phyloP scores from a whole-genome alignment of 2,888 invertebrate genomes.

The Elysia crispata region DNA sequence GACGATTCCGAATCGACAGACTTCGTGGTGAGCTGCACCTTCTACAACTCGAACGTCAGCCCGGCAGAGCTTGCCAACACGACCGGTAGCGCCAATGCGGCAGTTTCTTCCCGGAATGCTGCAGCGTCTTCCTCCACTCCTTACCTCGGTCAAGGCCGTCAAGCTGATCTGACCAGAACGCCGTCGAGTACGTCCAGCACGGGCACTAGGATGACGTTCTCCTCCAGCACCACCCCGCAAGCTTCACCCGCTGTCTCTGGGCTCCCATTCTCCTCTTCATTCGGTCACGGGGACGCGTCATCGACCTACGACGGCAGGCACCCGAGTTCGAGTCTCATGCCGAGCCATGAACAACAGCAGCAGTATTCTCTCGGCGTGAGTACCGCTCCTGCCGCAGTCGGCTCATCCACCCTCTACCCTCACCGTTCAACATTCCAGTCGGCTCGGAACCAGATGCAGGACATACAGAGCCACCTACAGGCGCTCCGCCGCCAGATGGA shows the following conservation, averaged over 20 bases:
- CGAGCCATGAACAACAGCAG: conserved; percentile 56
- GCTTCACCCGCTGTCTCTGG: background rate
- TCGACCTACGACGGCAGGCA: background rate
- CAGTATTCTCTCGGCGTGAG: conserved; percentile 50
- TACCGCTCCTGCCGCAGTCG: conserved; percentile 60
- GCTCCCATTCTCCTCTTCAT: background rate
- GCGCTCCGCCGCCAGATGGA: conserved; percentile 69
- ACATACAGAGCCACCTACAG: conserved; percentile 69
- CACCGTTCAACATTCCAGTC: conserved; percentile 60
- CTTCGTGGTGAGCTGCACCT: conserved; percentile 43
- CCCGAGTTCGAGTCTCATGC: conserved; percentile 20
- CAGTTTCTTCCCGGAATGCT: background rate
- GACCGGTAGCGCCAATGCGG: background rate
- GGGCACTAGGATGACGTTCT: background rate
- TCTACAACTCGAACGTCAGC: conserved; percentile 45
- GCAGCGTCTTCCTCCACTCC: too few relatives aligned
- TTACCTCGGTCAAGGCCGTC: background rate
- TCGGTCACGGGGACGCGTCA: conserved; percentile 35
- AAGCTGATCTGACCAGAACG: background rate
- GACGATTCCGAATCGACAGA: conserved; percentile 26
- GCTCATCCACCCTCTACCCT: conserved; percentile 47
- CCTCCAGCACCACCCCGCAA: background rate
- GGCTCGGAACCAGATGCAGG: conserved; percentile 70
- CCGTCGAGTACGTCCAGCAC: background rate
- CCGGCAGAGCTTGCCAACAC: conserved; percentile 17